Conservation (phyloP, 1,140 invertebrate genomes). For the Tetraneura akinire region DNA sequence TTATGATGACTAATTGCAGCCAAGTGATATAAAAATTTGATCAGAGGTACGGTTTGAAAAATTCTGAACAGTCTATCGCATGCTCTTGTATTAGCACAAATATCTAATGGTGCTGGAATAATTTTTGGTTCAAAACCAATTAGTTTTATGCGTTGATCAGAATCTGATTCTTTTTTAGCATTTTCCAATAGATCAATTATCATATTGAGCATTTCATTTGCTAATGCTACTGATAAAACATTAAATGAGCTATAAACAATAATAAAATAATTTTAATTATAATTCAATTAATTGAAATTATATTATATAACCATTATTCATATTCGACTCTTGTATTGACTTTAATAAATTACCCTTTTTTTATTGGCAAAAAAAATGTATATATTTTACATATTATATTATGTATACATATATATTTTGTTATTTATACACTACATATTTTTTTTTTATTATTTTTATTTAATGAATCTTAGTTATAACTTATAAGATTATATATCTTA, state of each 20-base stretch:
- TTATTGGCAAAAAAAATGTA: too few relatives aligned
- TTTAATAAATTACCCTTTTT: too few relatives aligned
- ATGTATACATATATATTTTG: too few relatives aligned
- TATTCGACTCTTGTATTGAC: too few relatives aligned
- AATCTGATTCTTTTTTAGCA: constrained; percentile 59
- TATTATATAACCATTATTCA: too few relatives aligned
- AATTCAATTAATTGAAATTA: too few relatives aligned
- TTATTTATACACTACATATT: too few relatives aligned
- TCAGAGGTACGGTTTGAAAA: constrained; percentile 66
- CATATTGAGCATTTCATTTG: constrained; percentile 71
- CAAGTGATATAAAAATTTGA: constrained; percentile 81
- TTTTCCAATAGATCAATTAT: constrained; percentile 70
- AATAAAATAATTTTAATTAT: background rate
- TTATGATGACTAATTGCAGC: constrained; percentile 87
- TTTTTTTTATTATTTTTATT: too few relatives aligned
- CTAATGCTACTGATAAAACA: constrained; percentile 77
- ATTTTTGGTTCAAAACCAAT: constrained; percentile 56
- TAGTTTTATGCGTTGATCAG: constrained; percentile 16
- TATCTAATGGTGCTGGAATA: constrained; percentile 64
- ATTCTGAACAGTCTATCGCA: constrained; percentile 70
- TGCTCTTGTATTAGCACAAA: constrained; percentile 66
- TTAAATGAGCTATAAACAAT: constrained; percentile 63
- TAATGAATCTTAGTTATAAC: too few relatives aligned
- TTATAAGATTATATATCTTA: too few relatives aligned
- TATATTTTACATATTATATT: too few relatives aligned